Percentiles rank a stretch among this genome's conserved stretches.
Evolutionary conservation across 2,113 vertebrate genomes (phyloP).

Genomic region (Sula dactylatra): DNA sequence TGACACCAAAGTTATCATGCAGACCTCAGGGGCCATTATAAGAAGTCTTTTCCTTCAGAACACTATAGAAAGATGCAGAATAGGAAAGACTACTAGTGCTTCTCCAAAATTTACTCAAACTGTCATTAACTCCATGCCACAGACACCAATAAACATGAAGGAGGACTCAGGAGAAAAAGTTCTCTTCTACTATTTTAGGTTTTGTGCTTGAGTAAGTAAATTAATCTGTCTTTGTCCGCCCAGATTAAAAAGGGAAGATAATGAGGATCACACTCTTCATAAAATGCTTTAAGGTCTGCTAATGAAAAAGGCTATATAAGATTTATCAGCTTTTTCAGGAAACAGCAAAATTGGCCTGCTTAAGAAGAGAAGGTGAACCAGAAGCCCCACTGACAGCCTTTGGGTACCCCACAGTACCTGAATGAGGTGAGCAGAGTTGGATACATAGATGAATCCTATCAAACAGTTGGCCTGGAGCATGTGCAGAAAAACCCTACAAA

Average conservation of each 20-base stretch:
- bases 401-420: rapidly evolving
- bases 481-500: neutral
- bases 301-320: neutral
- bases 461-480: neutral
- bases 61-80: neutral
- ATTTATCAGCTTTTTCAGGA: neutral
- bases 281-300: neutral
- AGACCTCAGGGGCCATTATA: neutral
- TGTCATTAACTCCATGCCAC: neutral
- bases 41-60: neutral
- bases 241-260: neutral
- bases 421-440: neutral
- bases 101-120: neutral
- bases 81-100: neutral
- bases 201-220: neutral
- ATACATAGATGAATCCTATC: neutral
- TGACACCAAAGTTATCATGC: neutral
- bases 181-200: neutral
- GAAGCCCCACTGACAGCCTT: neutral
- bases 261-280: neutral
- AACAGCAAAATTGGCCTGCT: neutral
- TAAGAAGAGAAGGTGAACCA: neutral
- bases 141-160: neutral
- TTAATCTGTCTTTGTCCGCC: neutral
- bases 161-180: neutral